Conservation (phyloP, 1,140 invertebrate species). For the Microplitis mediator region DNA sequence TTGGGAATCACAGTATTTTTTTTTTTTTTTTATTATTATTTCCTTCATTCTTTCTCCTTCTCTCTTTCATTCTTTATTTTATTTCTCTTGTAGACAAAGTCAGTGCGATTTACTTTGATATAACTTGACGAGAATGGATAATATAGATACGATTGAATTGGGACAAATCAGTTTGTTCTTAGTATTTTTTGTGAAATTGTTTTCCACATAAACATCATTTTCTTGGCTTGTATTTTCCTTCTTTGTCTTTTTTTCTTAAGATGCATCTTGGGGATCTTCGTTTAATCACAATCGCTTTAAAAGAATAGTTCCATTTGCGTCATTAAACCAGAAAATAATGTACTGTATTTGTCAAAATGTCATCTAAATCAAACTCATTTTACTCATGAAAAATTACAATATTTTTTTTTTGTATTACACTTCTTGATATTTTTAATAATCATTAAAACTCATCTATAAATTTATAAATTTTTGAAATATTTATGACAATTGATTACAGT, state of each 20-base stretch:
- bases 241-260: background rate
- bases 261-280: background rate
- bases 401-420: background rate
- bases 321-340: background rate
- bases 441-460: too few species aligned
- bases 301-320: background rate
- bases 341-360: background rate
- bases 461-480: too few species aligned
- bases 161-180: constrained; percentile 26
- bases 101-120: constrained; percentile 25
- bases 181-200: constrained; percentile 2
- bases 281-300: background rate
- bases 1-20: constrained; percentile 23
- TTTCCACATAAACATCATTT: background rate
- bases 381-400: background rate
- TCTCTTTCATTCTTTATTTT: background rate
- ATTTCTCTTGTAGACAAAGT: background rate
- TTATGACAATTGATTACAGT: too few species aligned
- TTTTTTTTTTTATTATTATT: background rate
- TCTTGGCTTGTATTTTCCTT: background rate
- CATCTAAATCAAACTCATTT: background rate
- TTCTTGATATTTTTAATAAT: too few species aligned
- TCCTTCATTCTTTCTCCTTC: background rate
- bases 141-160: constrained; percentile 23
- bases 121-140: constrained; percentile 20